Conservation (phyloP, 92 coral and sea anemone species). For the Phenganax subtilis region DNA sequence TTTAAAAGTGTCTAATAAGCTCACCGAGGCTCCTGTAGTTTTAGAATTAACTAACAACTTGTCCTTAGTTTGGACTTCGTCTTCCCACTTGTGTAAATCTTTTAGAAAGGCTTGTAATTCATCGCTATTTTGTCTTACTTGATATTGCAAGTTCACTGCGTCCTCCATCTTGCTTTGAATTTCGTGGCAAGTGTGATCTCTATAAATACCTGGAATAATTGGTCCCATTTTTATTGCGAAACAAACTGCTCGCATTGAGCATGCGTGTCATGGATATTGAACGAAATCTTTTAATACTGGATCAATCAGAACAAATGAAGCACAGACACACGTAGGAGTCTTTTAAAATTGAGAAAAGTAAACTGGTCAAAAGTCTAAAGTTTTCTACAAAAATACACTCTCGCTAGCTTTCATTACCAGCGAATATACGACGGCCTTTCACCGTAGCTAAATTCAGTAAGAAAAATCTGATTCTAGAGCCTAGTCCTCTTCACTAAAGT, state of each 20-base stretch:
- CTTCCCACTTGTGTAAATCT: slow-evolving; percentile 81
- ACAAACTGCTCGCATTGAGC: too few relatives aligned
- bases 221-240: not conserved
- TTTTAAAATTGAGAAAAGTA: too few relatives aligned
- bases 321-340: too few relatives aligned
- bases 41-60: slow-evolving; percentile 67
- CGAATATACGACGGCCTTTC: too few relatives aligned
- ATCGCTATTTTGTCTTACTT: slow-evolving; percentile 82
- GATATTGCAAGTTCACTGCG: slow-evolving; percentile 67
- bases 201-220: slow-evolving; percentile 1
- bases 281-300: too few relatives aligned
- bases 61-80: slow-evolving; percentile 73
- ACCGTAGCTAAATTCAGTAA: too few relatives aligned
- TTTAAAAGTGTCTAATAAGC: not conserved
- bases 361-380: too few relatives aligned
- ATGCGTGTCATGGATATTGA: too few relatives aligned
- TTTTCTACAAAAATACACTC: too few relatives aligned
- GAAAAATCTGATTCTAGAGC: not conserved
- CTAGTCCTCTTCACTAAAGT: slow-evolving; percentile 76
- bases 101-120: slow-evolving; percentile 79
- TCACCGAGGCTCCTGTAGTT: slow-evolving; percentile 56
- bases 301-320: too few relatives aligned
- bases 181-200: not conserved
- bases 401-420: too few relatives aligned
- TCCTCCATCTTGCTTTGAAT: slow-evolving; percentile 76